phyloP scores from a whole-genome alignment of 2,113 vertebrate genomes.

The Quiscalus mexicanus region DNA sequence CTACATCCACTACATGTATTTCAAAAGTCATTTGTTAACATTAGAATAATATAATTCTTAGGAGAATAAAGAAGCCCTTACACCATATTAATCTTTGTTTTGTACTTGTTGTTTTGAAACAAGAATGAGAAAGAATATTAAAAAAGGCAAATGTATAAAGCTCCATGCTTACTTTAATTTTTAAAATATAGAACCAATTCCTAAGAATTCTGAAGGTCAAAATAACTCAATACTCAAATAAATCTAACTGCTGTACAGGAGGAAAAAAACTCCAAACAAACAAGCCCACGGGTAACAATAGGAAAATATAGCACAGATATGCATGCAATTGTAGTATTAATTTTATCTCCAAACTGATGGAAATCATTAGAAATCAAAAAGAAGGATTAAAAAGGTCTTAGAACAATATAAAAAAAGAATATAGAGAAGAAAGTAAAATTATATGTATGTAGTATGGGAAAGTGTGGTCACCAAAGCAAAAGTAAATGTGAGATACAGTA shows the following conservation, averaged over 20 bases:
- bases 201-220: neutral
- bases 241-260: neutral
- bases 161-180: neutral
- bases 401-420: neutral
- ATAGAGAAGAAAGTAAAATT: neutral
- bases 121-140: neutral
- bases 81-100: neutral
- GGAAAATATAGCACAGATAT: neutral
- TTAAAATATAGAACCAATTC: neutral
- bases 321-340: neutral
- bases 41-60: neutral
- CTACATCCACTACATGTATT: neutral
- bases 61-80: neutral
- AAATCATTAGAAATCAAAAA: neutral
- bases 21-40: neutral
- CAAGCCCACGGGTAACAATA: neutral
- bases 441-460: neutral
- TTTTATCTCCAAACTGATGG: neutral
- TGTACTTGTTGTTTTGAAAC: neutral
- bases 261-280: neutral
- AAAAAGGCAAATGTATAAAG: neutral
- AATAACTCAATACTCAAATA: fast-evolving
- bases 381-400: neutral
- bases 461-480: neutral
- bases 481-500: neutral